Base-by-base conservation (phyloP, 2,797 vertebrate genomes). In the Falco biarmicus region DNA sequence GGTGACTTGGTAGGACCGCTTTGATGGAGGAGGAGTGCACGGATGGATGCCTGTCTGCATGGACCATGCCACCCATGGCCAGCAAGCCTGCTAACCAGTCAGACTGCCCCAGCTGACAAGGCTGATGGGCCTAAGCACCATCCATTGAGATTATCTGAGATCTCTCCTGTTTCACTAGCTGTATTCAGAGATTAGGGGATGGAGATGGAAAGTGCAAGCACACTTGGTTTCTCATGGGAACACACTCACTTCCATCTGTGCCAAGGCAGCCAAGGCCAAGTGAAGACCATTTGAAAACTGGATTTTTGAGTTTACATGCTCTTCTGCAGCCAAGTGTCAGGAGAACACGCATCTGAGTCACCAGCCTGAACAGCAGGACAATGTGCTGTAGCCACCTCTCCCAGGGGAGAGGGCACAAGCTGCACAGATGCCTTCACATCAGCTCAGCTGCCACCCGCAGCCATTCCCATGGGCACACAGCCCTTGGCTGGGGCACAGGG, bases 401-500 rank as follows among this genome's bases (percentile, higher is more conserved):
- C 39, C 37, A 4, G 3, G 22, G 37, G 53, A 66, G 37, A 65
- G 21, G 50, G 66, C 29, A 90, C 32, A 61, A 78, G 31, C 29
- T 43, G 26, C 63, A 51, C 17, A 32, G 69, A 41, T 64, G 31
- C 45, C 54, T 70, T 60, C 77, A 24, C 16, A 32, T 22, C 65
- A 75, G 57, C 53, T 78, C 73, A 86, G 51, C 56, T 83, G 60
- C 34, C 51, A 51, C 60, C 61, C 7, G 15, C 34, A 73, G 47
- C 61, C 65, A 34, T n/a, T 80, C 85, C 73, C 0, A 0, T 15
- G 59, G 54, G 43, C 7, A 71, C 74, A 51, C 5, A 3, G 48
- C 12, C 41, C 37, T 37, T 71, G 31, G 37, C 39, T 79, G 59
- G 66, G 59, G 81, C 53, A 59, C 7, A 10, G 22, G 25, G 8